Evolutionary conservation across 1,140 invertebrate genomes (phyloP), one percentile per base, ranked within the genome.

Genomic region (Phthorimaea operculella): DNA sequence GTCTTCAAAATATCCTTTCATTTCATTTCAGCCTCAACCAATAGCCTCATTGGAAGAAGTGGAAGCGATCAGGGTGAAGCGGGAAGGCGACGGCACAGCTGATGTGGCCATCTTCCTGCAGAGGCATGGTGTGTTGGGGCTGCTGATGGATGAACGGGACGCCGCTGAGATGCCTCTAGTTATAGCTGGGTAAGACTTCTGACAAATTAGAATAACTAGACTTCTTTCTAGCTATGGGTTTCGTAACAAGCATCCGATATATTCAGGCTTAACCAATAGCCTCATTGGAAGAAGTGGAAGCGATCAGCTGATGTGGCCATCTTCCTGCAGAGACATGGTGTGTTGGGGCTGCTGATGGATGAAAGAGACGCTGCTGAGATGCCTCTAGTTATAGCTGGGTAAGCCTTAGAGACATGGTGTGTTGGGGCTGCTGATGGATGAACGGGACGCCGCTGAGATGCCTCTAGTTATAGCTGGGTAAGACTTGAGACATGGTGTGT

Each of bases 341-440:
- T 89, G 33, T 82, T 93, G 6, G 87, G 88, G 51, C 88, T 95
- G 57, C 89, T 88, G n/a, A 89, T 96, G 85, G 92, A 96, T 70
- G 94, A 94, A 67, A 87, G 91, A 15, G 94, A 96, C 83, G 92
- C 93, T 0, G 90, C 91, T 56, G 94, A 96, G 77, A 90, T 96
- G 74, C 91, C 94, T 15, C 83, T 94, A 12, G 90, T 96, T 36
- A 87, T 96, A 6, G 89, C 90, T 60, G 94, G 95, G 51, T 87
- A 55, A 51, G 66, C 55, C n/a, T 58, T 5, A n/a, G n/a, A n/a
- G n/a, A n/a, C n/a, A n/a, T n/a, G n/a, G n/a, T n/a, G n/a, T n/a
- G n/a, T n/a, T n/a, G n/a, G n/a, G n/a, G n/a, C n/a, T n/a, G n/a
- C n/a, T n/a, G n/a, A n/a, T n/a, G n/a, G n/a, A n/a, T n/a, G n/a